Conservation (phyloP, 2,797 vertebrate genomes). For the Anguilla marmorata region DNA sequence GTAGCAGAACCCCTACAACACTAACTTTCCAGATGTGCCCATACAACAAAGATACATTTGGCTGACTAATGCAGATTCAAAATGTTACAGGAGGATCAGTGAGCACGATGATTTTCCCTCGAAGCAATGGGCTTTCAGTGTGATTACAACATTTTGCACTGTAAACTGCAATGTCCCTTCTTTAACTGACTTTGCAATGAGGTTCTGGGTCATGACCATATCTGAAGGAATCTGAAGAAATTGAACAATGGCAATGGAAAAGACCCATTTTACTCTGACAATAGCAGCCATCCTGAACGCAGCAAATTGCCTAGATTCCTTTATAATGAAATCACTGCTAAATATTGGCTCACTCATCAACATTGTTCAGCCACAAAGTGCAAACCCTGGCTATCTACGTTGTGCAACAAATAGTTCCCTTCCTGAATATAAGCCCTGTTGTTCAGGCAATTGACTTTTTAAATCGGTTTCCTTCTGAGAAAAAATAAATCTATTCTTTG, state of each 20-base stretch:
- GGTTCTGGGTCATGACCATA: constrained; percentile 44
- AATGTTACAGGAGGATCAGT: neutral
- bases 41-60: neutral
- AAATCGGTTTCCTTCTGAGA: neutral
- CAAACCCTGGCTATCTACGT: neutral
- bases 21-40: neutral
- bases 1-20: neutral
- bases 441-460: constrained; percentile 6
- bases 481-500: constrained; percentile 13
- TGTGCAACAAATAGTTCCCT: constrained; percentile 8
- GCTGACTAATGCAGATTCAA: neutral
- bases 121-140: neutral
- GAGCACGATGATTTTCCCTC: neutral
- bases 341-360: constrained; percentile 1
- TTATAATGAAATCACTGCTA: constrained; percentile 1
- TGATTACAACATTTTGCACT: constrained; percentile 20
- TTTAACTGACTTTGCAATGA: constrained; percentile 39
- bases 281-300: constrained; percentile 17
- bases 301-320: constrained; percentile 22
- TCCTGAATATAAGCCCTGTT: neutral
- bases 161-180: constrained; percentile 47
- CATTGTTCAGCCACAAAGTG: constrained; percentile 17
- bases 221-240: constrained; percentile 52
- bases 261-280: constrained; percentile 52
- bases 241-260: constrained; percentile 40